Percentiles rank a stretch among this genome's conserved stretches.
These are phyloP conservation scores for Leptarthrus brevirostris DNA, from an alignment of 2,888 invertebrate genomes.

Conservation along the genomic window DNA sequence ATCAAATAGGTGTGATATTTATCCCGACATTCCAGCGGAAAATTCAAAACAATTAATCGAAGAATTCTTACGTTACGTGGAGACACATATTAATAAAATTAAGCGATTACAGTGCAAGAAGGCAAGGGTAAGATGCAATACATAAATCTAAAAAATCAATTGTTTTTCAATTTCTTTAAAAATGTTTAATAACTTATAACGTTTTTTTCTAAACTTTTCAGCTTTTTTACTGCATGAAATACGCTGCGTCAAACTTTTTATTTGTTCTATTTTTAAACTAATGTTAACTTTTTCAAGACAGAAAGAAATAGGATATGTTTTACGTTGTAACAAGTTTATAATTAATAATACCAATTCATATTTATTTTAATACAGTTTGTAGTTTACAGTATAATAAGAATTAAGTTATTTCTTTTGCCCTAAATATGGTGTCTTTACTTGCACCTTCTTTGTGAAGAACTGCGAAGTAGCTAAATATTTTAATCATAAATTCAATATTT, in stretches of 20 bases:
- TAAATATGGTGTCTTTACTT: no score
- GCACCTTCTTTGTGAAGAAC: no score
- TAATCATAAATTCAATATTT: no score
- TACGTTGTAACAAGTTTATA: no score
- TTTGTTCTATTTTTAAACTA: constrained; percentile 15
- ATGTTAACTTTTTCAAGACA: constrained; percentile 16
- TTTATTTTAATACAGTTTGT: no score
- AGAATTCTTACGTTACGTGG: constrained; percentile 84
- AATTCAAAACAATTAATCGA: constrained; percentile 74
- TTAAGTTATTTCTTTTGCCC: no score
- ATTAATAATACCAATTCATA: no score
- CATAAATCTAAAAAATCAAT: background rate
- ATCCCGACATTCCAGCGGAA: constrained; percentile 70
- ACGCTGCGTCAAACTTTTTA: constrained; percentile 24
- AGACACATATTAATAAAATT: constrained; percentile 89
- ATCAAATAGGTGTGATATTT: constrained; percentile 83
- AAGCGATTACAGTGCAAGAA: constrained; percentile 81
- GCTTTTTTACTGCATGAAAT: constrained; percentile 43
- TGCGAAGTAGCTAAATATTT: no score
- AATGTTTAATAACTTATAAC: constrained; percentile 28
- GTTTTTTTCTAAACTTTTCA: constrained; percentile 43
- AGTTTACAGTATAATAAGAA: no score
- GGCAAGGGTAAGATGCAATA: constrained; percentile 75
- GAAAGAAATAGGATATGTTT: no score
- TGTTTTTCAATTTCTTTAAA: constrained; percentile 24